These are phyloP conservation scores for Sebastes oblongus DNA, from an alignment of 2,797 vertebrate genomes.

Conservation along the genomic window DNA sequence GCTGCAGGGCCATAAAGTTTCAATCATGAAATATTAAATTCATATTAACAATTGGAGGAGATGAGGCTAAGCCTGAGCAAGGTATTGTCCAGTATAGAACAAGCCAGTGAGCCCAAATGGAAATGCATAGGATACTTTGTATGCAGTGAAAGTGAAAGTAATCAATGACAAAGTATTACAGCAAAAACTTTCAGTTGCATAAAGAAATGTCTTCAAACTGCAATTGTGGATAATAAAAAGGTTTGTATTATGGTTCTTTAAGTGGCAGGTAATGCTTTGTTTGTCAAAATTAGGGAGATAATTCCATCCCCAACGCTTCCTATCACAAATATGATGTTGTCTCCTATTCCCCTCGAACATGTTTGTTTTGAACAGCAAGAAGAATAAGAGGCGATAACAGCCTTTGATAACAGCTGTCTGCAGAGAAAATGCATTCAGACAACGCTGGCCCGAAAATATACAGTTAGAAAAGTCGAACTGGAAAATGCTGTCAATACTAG, in stretches of 20 bases:
- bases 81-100: not conserved
- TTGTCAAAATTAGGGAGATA: not conserved
- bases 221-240: not conserved
- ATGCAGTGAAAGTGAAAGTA: not conserved
- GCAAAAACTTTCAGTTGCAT: not conserved
- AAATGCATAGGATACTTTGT: not conserved
- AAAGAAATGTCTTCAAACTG: not conserved
- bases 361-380: constrained; percentile 13
- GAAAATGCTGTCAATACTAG: not conserved
- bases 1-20: constrained; percentile 31
- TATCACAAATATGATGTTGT: not conserved
- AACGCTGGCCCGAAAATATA: not conserved
- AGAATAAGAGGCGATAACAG: not conserved
- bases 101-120: not conserved
- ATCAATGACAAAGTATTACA: not conserved
- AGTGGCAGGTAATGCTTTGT: not conserved
- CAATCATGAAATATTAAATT: constrained; percentile 53
- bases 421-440: not conserved
- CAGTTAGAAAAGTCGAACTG: not conserved
- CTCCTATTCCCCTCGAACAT: not conserved
- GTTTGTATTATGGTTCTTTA: not conserved
- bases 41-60: constrained; percentile 31
- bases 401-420: not conserved
- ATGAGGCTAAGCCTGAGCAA: not conserved
- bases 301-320: not conserved